Percentiles rank a stretch among this genome's conserved stretches.
phyloP scores from a whole-genome alignment of 2,888 invertebrate species.

The Drosophila atripex region DNA sequence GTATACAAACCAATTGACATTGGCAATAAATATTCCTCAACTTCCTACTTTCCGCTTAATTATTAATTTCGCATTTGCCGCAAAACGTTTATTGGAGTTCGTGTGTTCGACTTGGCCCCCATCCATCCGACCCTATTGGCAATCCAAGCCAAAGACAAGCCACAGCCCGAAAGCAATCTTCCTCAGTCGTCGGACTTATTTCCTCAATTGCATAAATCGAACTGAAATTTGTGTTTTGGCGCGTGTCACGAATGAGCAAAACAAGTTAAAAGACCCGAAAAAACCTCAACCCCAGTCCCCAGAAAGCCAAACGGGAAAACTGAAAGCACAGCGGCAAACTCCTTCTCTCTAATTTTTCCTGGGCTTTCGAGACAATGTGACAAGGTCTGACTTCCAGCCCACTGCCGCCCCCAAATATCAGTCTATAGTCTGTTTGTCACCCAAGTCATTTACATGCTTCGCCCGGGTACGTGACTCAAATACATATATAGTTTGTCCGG shows the following conservation, averaged over 20 bases:
- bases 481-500: slow-evolving; percentile 46
- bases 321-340: slow-evolving; percentile 34
- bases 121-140: background rate
- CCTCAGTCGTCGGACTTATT: slow-evolving; percentile 52
- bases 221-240: slow-evolving; percentile 73
- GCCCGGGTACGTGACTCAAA: slow-evolving; percentile 74
- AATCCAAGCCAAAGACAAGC: slow-evolving; percentile 24
- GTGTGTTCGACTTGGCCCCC: slow-evolving; percentile 17
- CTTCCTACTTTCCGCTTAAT: slow-evolving; percentile 58
- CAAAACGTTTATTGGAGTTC: slow-evolving; percentile 69
- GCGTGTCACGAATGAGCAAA: slow-evolving; percentile 73
- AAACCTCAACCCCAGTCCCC: slow-evolving; percentile 7
- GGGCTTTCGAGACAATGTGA: slow-evolving; percentile 69
- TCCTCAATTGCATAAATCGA: slow-evolving; percentile 80
- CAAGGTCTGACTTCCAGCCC: slow-evolving; percentile 48
- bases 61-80: slow-evolving; percentile 79
- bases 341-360: slow-evolving; percentile 44
- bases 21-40: slow-evolving; percentile 39
- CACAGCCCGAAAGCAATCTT: slow-evolving; percentile 42
- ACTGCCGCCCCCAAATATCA: slow-evolving; percentile 29
- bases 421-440: slow-evolving; percentile 66
- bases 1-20: slow-evolving; percentile 50
- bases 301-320: too few relatives aligned
- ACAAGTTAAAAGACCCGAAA: slow-evolving; percentile 42
- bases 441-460: slow-evolving; percentile 79